Evolutionary conservation across 2,888 invertebrate species (phyloP).

Genomic region (Thecophora atra): DNA sequence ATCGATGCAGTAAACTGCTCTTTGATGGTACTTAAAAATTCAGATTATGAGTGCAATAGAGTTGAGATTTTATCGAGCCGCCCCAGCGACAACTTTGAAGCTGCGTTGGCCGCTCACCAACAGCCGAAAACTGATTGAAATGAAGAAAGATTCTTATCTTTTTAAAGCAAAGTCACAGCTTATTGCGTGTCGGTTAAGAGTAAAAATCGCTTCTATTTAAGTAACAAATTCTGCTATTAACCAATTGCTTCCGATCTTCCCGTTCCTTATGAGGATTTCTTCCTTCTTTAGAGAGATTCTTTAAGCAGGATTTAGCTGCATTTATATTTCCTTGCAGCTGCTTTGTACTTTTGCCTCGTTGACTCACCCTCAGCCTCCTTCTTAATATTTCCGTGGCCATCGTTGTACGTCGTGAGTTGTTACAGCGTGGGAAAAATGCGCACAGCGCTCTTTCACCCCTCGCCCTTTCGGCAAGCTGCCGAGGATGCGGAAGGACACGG

Average conservation of each 20-base stretch:
- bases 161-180: not conserved
- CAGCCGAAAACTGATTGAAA: not conserved
- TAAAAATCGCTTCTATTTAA: not conserved
- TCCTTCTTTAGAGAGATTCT: not conserved
- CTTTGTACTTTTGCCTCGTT: not conserved
- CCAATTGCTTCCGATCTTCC: not conserved
- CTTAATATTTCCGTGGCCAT: not conserved
- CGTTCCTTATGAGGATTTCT: not conserved
- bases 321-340: not conserved
- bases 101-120: no score
- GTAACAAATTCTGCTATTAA: not conserved
- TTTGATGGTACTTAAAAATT: slow-evolving; percentile 25
- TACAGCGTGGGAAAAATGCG: slow-evolving; percentile 18
- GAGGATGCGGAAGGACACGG: no score
- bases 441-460: not conserved
- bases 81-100: no score
- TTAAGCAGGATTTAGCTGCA: not conserved
- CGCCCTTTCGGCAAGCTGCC: no score
- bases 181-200: not conserved
- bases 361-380: slow-evolving; percentile 9
- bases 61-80: no score
- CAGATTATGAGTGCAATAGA: no score
- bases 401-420: not conserved
- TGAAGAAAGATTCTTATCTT: no score
- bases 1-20: no score